Evolutionary conservation across 1,140 invertebrate genomes (phyloP), one percentile per base, ranked within the genome.

Genomic region (Neodiprion fabricii): DNA sequence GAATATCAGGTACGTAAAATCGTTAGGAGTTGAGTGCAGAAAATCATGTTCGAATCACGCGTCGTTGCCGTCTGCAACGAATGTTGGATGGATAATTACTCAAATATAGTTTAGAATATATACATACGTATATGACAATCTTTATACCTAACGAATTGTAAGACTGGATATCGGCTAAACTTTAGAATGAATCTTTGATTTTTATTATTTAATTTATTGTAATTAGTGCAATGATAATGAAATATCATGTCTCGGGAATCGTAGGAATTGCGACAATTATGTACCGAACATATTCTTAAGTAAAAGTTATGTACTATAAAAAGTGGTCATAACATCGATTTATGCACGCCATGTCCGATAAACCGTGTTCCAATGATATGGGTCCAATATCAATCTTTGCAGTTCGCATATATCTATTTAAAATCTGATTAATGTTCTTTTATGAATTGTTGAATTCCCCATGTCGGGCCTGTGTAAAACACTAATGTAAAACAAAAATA

Each of bases 341-440:
- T 61, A 61, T 61, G 11, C 53, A 61, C 53, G 53, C 9, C 0
- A 61, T 61, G 53, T 61, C 3, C 11, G n/a, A 61, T 12, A 14
- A 61, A 61, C n/a, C 53, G 53, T 61, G 53, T 61, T 61, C 53
- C n/a, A 61, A 61, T 61, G 3, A 61, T 61, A 61, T 61, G 53
- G 53, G 53, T 61, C 53, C 53, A 61, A 61, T 40, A 3, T 40
- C 28, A 40, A 40, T 40, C 28, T 40, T 40, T 40, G 28, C 28
- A 40, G 28, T 40, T 3, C 28, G 28, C 2, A 40, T 40, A 40
- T 40, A 5, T 40, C 2, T 40, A 0, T 40, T 40, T 40, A 40
- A 40, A 40, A 40, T 40, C 28, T 40, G 5, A 40, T 40, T 40
- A 40, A 3, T 40, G 28, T 40, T 40, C 2, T 40, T 40, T 40